Evolutionary conservation across 2,888 invertebrate genomes (phyloP).

Genomic region (Myopa testacea): DNA sequence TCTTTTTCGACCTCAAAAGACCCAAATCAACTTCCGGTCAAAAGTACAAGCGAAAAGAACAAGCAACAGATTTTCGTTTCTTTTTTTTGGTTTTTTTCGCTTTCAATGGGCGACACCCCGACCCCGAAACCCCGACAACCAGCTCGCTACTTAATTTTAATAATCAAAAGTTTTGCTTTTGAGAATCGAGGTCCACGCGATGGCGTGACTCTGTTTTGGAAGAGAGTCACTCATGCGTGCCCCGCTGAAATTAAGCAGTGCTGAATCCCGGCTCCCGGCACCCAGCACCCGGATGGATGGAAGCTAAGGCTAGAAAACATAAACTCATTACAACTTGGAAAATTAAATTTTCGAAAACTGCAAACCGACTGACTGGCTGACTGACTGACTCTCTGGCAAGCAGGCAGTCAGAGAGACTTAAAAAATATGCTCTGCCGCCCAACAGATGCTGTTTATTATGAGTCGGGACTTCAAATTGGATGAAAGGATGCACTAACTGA

Average conservation of each 20-base stretch:
- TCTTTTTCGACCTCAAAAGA: too few relatives aligned
- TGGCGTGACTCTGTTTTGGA: neutral
- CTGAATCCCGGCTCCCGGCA: neutral
- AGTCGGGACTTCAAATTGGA: too few relatives aligned
- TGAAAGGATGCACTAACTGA: too few relatives aligned
- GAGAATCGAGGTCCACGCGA: constrained; percentile 3
- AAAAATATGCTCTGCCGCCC: too few relatives aligned
- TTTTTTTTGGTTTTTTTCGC: too few relatives aligned
- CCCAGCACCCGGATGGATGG: neutral
- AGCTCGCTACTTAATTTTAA: neutral
- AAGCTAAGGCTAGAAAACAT: constrained; percentile 17
- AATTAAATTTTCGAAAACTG: constrained; percentile 30
- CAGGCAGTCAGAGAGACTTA: constrained; percentile 8
- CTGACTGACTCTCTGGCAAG: neutral
- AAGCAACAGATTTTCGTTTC: too few relatives aligned
- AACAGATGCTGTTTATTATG: too few relatives aligned
- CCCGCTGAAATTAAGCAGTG: neutral
- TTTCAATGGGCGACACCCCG: too few relatives aligned
- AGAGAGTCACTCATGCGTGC: neutral
- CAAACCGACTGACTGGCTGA: neutral
- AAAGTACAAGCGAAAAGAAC: too few relatives aligned
- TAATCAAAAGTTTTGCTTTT: neutral
- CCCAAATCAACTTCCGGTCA: too few relatives aligned
- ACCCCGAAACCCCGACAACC: too few relatives aligned
- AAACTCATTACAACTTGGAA: constrained; percentile 35